Conservation (phyloP, 2,888 invertebrate species). For the Leucophora obtusa region DNA sequence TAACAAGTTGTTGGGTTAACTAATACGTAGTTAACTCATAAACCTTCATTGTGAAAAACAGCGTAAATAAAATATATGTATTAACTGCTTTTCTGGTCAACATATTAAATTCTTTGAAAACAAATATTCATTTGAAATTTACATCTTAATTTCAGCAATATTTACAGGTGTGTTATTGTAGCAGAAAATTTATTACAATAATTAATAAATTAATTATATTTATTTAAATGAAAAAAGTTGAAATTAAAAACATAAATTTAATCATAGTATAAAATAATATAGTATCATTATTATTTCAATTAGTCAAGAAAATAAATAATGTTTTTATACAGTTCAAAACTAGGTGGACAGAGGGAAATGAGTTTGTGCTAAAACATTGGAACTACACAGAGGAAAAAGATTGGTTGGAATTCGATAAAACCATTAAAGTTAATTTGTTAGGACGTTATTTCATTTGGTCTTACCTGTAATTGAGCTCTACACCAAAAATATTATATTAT, state of each 20-base stretch:
- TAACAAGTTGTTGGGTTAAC: no score
- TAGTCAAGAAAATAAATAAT: slow-evolving; percentile 21
- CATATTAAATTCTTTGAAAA: slow-evolving; percentile 14
- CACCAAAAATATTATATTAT: no score
- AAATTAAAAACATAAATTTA: slow-evolving; percentile 16
- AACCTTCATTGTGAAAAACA: no score
- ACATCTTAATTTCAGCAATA: slow-evolving; percentile 46
- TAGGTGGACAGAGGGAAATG: no score
- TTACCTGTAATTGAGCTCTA: no score
- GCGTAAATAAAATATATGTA: neutral
- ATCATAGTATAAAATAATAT: neutral
- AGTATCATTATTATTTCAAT: slow-evolving; percentile 14
- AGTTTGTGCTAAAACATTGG: no score
- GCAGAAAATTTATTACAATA: slow-evolving; percentile 23
- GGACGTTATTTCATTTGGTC: no score
- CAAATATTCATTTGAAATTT: slow-evolving; percentile 15
- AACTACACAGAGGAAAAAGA: no score
- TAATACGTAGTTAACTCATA: no score
- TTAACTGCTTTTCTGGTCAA: slow-evolving; percentile 15
- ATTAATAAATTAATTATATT: slow-evolving; percentile 42
- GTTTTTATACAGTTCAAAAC: no score
- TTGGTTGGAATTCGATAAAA: no score
- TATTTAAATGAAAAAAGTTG: neutral
- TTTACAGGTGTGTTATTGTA: slow-evolving; percentile 38
- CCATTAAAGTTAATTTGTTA: no score